phyloP scores from a whole-genome alignment of 2,113 vertebrate species.

The Tympanuchus pallidicinctus region DNA sequence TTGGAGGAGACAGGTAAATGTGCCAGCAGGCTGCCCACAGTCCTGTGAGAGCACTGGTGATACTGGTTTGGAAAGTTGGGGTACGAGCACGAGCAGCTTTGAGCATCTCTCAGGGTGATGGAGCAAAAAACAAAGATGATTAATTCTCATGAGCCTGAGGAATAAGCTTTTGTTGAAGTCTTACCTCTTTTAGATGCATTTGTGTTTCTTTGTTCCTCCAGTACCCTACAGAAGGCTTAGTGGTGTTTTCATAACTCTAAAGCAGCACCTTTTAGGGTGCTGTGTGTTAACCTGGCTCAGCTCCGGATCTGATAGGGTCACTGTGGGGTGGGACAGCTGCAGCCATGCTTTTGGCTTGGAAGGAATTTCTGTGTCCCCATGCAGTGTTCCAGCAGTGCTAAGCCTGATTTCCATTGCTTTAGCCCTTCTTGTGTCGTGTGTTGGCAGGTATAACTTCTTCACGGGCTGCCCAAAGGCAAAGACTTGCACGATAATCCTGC shows the following conservation, averaged over 20 bases:
- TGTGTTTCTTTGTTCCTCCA: rapidly evolving
- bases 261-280: rapidly evolving
- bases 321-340: rapidly evolving
- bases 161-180: background rate
- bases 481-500: slow-evolving; percentile 95
- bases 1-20: slow-evolving; percentile 93
- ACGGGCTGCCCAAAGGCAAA: slow-evolving; percentile 94
- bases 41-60: rapidly evolving
- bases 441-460: slow-evolving; percentile 92
- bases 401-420: rapidly evolving
- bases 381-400: rapidly evolving
- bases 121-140: background rate
- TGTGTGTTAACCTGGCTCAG: background rate
- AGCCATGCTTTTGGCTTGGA: rapidly evolving
- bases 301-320: rapidly evolving
- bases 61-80: rapidly evolving
- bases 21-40: rapidly evolving
- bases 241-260: rapidly evolving
- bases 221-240: background rate
- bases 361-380: background rate
- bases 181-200: background rate
- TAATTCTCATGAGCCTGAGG: background rate
- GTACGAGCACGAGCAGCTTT: background rate
- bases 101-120: background rate
- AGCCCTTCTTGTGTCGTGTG: background rate